phyloP scores from a whole-genome alignment of 2,113 vertebrate species.

The Strix uralensis region DNA sequence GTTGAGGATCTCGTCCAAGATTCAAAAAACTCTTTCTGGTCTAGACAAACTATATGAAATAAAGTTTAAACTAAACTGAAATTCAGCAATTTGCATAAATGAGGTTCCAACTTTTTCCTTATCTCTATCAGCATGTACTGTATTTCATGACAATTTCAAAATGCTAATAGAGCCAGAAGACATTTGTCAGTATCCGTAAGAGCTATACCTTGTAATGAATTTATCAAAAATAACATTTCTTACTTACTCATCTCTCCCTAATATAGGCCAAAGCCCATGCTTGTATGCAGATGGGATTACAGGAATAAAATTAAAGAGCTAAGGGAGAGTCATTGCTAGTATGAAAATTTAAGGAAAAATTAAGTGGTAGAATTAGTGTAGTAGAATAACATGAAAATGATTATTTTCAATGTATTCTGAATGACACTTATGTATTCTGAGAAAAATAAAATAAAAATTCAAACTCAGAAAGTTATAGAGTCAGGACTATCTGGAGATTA shows the following conservation, averaged over 20 bases:
- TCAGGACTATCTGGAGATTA: not conserved
- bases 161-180: not conserved
- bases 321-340: not conserved
- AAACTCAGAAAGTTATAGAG: not conserved
- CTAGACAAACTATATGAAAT: not conserved
- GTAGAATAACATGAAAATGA: not conserved
- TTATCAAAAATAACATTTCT: not conserved
- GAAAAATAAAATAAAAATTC: not conserved
- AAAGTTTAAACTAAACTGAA: not conserved
- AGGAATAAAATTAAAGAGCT: not conserved
- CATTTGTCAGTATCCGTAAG: rapidly evolving
- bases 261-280: not conserved
- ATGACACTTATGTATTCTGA: not conserved
- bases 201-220: not conserved
- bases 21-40: not conserved
- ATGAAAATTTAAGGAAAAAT: not conserved
- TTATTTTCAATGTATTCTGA: not conserved
- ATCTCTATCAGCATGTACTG: rapidly evolving
- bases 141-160: not conserved
- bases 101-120: not conserved
- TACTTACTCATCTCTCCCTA: rapidly evolving
- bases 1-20: not conserved
- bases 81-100: not conserved
- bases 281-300: not conserved
- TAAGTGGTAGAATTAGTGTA: not conserved